Percentiles rank a stretch among this genome's conserved stretches.
phyloP scores from a whole-genome alignment of 2,113 vertebrate species.

The Cyphomyrus discorhynchus region DNA sequence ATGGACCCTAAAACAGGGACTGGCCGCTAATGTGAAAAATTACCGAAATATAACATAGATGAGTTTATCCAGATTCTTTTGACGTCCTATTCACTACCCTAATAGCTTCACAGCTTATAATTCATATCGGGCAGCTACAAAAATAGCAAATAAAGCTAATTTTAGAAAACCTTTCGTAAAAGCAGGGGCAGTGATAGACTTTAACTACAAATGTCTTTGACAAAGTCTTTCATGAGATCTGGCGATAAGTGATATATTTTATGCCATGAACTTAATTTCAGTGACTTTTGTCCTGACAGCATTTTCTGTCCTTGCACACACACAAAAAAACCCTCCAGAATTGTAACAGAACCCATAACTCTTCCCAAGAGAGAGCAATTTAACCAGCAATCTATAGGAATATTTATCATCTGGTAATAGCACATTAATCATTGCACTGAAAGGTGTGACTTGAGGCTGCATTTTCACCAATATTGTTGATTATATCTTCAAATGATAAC shows the following conservation, averaged over 20 bases:
- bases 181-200: neutral
- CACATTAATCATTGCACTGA: conserved; percentile 74
- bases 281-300: conserved; percentile 26
- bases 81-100: neutral
- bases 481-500: conserved; percentile 61
- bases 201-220: conserved; percentile 14
- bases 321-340: conserved; percentile 55
- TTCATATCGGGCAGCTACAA: neutral
- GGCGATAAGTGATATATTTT: conserved; percentile 45
- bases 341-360: conserved; percentile 70
- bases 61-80: neutral
- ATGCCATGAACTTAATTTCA: conserved; percentile 50
- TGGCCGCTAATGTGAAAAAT: neutral
- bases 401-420: conserved; percentile 69
- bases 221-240: conserved; percentile 30
- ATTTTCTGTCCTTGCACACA: conserved; percentile 35
- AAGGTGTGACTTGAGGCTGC: conserved; percentile 59
- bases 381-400: conserved; percentile 66
- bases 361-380: conserved; percentile 66
- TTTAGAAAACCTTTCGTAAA: neutral
- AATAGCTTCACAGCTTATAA: neutral
- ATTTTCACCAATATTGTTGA: conserved; percentile 62
- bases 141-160: conserved; percentile 9
- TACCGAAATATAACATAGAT: neutral
- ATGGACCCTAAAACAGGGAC: neutral